Conservation (phyloP, 2,113 vertebrate species). For the Corythornis cristatus region DNA sequence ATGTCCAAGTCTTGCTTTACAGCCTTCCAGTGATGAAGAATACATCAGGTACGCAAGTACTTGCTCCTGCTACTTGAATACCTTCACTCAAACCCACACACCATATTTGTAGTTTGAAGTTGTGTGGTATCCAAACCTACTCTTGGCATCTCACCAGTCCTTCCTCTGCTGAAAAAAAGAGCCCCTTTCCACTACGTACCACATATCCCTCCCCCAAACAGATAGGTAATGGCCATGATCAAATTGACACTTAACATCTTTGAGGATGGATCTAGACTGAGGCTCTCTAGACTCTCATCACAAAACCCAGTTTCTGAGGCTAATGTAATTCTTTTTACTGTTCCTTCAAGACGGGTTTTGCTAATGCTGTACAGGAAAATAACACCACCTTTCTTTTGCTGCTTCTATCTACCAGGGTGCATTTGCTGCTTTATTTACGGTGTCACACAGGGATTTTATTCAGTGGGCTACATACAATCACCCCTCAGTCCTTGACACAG, state of each 20-base stretch:
- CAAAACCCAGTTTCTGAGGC: neutral
- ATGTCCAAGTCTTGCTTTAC: neutral
- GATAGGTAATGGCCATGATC: neutral
- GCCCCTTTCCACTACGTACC: neutral
- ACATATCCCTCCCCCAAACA: neutral
- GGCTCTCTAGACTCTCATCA: neutral
- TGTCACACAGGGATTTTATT: neutral
- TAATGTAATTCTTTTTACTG: neutral
- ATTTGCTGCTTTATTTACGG: constrained; percentile 3
- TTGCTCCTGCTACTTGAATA: neutral
- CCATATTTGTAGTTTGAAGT: neutral
- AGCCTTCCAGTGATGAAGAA: neutral
- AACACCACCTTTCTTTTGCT: neutral
- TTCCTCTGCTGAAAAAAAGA: neutral
- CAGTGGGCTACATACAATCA: neutral
- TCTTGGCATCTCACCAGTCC: neutral
- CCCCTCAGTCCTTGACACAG: neutral
- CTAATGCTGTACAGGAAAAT: neutral
- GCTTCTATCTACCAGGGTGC: neutral
- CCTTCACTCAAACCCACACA: neutral
- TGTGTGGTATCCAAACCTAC: neutral
- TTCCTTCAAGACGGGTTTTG: constrained; percentile 4
- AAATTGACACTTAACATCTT: neutral
- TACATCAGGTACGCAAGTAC: neutral
- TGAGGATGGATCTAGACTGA: neutral